Percentiles rank a stretch among this genome's conserved stretches.
Evolutionary conservation across 2,888 invertebrate genomes (phyloP).

Genomic region (Drosophila anomalata): DNA sequence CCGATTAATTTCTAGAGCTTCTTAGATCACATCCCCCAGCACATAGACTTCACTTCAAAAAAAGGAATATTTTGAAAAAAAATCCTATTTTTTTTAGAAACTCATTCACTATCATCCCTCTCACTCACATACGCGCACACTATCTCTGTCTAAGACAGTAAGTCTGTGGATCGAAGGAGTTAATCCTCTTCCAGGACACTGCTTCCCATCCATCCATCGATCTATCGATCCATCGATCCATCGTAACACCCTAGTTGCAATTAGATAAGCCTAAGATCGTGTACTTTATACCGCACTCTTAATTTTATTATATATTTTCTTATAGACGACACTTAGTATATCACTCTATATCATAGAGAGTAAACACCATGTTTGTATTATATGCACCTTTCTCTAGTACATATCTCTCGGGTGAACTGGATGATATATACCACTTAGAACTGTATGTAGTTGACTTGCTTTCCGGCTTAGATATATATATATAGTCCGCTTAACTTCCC

Average conservation of each 20-base stretch:
- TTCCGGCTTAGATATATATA: conserved; percentile 2
- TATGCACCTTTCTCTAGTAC: conserved; percentile 72
- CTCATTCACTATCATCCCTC: not conserved
- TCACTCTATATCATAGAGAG: conserved; percentile 41
- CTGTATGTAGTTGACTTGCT: conserved; percentile 45
- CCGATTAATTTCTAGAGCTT: conserved; percentile 37
- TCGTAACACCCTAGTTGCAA: not conserved
- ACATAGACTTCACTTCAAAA: conserved; percentile 1
- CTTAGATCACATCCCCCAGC: conserved; percentile 8
- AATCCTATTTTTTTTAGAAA: not conserved
- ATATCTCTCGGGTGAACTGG: conserved; percentile 55
- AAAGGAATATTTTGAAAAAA: not conserved
- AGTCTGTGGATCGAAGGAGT: conserved; percentile 2
- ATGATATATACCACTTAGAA: conserved; percentile 38
- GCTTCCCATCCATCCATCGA: not conserved
- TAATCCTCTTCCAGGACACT: not conserved
- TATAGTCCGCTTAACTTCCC: not conserved
- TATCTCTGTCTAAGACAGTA: conserved; percentile 8
- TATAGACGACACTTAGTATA: conserved; percentile 60
- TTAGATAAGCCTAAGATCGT: conserved; percentile 15
- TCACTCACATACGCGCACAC: not conserved
- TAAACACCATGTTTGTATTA: conserved; percentile 62
- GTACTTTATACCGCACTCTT: conserved; percentile 14
- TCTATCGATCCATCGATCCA: no score
- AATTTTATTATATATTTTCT: conserved; percentile 40